Conservation (phyloP, 2,888 invertebrate genomes). For the Rotaria magnacalcarata region DNA sequence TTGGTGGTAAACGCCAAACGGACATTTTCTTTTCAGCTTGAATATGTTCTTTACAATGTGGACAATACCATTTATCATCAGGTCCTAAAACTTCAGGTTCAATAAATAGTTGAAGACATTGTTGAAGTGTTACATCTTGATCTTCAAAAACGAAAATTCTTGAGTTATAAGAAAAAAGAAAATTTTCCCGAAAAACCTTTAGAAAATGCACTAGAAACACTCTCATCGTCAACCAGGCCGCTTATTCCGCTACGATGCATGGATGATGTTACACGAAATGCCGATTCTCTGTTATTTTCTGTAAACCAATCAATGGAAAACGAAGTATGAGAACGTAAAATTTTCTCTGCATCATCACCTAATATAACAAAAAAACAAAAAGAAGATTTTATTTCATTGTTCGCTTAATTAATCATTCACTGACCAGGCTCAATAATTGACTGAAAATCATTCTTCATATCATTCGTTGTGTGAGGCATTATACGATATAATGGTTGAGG, state of each 20-base stretch:
- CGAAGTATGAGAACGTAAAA: background rate
- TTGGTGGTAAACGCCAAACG: slow-evolving; percentile 82
- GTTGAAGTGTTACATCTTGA: slow-evolving; percentile 68
- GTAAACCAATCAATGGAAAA: slow-evolving; percentile 33
- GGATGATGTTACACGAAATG: background rate
- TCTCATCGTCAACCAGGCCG: background rate
- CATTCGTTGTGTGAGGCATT: background rate
- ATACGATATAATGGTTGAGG: background rate
- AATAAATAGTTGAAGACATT: slow-evolving; percentile 81
- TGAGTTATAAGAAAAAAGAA: background rate
- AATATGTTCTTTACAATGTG: slow-evolving; percentile 75
- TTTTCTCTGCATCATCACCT: background rate
- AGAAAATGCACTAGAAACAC: background rate
- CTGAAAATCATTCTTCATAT: background rate
- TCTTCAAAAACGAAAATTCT: background rate
- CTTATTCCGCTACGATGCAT: background rate
- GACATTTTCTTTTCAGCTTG: slow-evolving; percentile 83
- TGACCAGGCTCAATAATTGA: background rate
- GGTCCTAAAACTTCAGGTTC: slow-evolving; percentile 73
- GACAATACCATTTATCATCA: slow-evolving; percentile 79
- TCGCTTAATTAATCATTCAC: background rate
- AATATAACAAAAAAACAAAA: background rate
- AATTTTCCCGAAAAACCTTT: background rate
- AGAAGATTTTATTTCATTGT: no score
- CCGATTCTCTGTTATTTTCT: background rate